Percentiles rank a stretch among this genome's conserved stretches.
Evolutionary conservation across 2,113 vertebrate species (phyloP).

Genomic region (Elaphurus davidianus): DNA sequence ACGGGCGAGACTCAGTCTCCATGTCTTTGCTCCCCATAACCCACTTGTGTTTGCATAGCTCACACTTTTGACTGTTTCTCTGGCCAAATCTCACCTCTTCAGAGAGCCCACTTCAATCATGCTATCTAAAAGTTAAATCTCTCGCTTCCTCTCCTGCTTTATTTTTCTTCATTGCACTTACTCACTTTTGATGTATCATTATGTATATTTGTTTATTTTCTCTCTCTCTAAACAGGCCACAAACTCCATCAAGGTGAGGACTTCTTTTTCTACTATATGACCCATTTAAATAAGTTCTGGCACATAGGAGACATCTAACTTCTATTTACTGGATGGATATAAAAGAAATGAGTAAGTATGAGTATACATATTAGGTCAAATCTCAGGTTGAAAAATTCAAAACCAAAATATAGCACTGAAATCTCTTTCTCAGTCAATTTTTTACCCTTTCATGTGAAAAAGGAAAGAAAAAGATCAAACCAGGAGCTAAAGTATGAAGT

Average conservation of each 20-base stretch:
- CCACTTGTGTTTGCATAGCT: background rate
- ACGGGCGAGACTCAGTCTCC: rapidly evolving
- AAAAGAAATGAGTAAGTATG: background rate
- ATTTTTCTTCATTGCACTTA: background rate
- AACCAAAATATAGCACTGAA: background rate
- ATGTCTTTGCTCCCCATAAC: rapidly evolving
- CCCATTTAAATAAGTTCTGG: background rate
- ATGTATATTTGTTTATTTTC: background rate
- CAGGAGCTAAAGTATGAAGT: background rate
- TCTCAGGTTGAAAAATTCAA: background rate
- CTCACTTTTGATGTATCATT: background rate
- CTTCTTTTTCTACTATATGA: background rate
- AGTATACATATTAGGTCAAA: background rate
- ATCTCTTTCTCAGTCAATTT: background rate
- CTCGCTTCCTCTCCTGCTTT: background rate
- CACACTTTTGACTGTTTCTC: background rate
- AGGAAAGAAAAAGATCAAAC: background rate
- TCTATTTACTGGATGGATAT: background rate
- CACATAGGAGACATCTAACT: background rate
- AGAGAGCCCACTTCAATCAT: background rate
- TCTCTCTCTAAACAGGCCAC: background rate
- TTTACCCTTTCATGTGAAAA: background rate
- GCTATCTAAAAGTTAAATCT: background rate
- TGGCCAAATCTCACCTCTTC: background rate
- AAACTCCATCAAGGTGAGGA: background rate